Evolutionary conservation across 2,888 invertebrate genomes (phyloP).

Genomic region (Conops quadrifasciatus): DNA sequence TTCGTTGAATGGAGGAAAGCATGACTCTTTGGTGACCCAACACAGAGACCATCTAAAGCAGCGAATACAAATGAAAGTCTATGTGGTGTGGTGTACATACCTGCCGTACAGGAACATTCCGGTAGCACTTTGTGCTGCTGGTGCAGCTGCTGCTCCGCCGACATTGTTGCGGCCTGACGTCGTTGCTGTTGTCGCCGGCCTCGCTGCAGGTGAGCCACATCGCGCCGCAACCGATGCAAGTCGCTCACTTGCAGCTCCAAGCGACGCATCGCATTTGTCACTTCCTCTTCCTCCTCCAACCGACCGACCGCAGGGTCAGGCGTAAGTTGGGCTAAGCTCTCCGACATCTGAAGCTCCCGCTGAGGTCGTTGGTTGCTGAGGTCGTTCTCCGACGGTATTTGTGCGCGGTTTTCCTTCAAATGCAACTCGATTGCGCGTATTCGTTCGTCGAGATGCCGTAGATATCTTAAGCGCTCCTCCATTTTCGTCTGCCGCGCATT

Average conservation of each 20-base stretch:
- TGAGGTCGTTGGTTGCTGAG: conserved; percentile 37
- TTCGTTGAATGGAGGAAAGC: background rate
- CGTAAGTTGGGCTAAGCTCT: conserved; percentile 15
- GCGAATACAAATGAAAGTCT: too few relatives aligned
- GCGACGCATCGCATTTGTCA: conserved; percentile 57
- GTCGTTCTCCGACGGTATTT: conserved; percentile 39
- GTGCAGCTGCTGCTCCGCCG: conserved; percentile 36
- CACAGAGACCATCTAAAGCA: background rate
- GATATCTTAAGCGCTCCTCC: conserved; percentile 60
- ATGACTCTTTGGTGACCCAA: conserved; percentile 9
- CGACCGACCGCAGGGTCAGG: background rate
- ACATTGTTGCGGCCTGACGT: conserved; percentile 47
- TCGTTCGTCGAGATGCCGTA: conserved; percentile 63
- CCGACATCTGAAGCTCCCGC: conserved; percentile 34
- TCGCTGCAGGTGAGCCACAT: conserved; percentile 64
- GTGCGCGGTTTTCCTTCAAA: conserved; percentile 46
- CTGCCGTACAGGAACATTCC: conserved; percentile 79
- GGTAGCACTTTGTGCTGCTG: conserved; percentile 42
- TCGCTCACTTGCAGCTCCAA: conserved; percentile 58
- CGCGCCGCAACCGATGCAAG: conserved; percentile 63
- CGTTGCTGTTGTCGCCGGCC: conserved; percentile 62
- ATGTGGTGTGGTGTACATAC: conserved; percentile 60
- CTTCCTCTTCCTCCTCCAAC: conserved; percentile 41
- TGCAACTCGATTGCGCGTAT: conserved; percentile 60
- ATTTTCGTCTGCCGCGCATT: conserved; percentile 62